phyloP scores from a whole-genome alignment of 2,797 vertebrate species.

The Vespertilio murinus region DNA sequence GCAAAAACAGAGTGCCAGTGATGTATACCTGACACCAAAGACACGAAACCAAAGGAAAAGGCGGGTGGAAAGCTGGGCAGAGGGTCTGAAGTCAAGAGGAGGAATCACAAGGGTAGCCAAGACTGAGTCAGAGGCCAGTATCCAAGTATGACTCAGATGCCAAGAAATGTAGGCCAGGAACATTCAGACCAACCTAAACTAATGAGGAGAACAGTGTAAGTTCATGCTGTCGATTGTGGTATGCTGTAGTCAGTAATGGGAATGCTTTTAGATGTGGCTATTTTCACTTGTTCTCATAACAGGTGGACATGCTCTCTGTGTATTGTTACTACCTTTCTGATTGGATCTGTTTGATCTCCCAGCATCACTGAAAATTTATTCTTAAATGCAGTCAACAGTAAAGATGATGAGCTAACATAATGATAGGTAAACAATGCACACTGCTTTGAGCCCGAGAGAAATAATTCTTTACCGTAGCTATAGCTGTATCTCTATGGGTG shows the following conservation, averaged over 20 bases:
- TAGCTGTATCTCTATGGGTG: not conserved
- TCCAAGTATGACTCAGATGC: not conserved
- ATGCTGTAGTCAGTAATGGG: not conserved
- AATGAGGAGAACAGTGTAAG: not conserved
- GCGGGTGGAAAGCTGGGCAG: not conserved
- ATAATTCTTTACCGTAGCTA: not conserved
- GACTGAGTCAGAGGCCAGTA: not conserved
- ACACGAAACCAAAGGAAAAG: not conserved
- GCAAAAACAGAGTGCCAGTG: not conserved
- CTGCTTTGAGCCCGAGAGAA: not conserved
- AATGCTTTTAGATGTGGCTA: not conserved
- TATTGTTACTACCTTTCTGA: not conserved
- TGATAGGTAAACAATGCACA: not conserved
- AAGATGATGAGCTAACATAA: not conserved
- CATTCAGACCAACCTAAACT: not conserved
- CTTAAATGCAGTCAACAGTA: not conserved
- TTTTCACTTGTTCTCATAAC: not conserved
- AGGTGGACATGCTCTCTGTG: not conserved
- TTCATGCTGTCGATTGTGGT: not conserved
- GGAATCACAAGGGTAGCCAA: not conserved
- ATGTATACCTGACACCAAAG: not conserved
- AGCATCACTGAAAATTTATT: slow-evolving; percentile 1
- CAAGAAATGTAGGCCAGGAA: not conserved
- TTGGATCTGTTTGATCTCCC: not conserved
- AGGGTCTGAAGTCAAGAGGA: not conserved